These are phyloP conservation scores for Oostethus manadensis DNA, from an alignment of 2,113 vertebrate species.

Conservation along the genomic window DNA sequence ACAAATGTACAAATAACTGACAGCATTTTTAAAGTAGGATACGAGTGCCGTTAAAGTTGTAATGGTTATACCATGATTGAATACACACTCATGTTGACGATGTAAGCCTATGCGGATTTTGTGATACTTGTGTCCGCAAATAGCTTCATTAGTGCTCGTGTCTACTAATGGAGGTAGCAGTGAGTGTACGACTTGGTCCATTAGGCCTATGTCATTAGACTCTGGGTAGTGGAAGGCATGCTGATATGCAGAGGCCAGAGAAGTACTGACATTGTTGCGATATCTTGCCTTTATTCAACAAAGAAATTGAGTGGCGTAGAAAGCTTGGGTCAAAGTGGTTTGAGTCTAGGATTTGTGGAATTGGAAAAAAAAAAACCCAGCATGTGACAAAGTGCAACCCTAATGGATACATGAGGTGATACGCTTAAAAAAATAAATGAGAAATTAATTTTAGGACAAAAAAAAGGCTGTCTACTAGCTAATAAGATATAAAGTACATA, in stretches of 20 bases:
- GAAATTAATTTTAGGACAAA: no score
- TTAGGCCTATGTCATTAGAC: background rate
- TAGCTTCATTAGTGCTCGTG: slow-evolving; percentile 1
- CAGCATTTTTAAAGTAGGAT: no score
- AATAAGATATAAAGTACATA: no score
- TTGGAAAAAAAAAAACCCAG: background rate
- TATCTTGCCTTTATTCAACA: background rate
- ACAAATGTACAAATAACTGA: no score
- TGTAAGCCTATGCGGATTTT: background rate
- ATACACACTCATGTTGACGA: no score
- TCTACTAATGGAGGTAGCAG: background rate
- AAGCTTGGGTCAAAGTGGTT: background rate
- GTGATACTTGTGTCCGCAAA: background rate
- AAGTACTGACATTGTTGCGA: background rate
- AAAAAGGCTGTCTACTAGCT: no score
- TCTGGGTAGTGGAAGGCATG: background rate
- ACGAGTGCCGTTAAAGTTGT: background rate
- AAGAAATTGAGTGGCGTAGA: background rate
- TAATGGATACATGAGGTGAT: no score
- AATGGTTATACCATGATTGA: background rate
- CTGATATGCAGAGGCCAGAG: background rate
- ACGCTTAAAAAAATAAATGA: no score
- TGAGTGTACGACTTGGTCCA: slow-evolving; percentile 1
- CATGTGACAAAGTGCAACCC: background rate
- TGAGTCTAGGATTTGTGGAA: background rate